Conservation (phyloP, 2,113 vertebrate genomes). For the Eupsittula cactorum region DNA sequence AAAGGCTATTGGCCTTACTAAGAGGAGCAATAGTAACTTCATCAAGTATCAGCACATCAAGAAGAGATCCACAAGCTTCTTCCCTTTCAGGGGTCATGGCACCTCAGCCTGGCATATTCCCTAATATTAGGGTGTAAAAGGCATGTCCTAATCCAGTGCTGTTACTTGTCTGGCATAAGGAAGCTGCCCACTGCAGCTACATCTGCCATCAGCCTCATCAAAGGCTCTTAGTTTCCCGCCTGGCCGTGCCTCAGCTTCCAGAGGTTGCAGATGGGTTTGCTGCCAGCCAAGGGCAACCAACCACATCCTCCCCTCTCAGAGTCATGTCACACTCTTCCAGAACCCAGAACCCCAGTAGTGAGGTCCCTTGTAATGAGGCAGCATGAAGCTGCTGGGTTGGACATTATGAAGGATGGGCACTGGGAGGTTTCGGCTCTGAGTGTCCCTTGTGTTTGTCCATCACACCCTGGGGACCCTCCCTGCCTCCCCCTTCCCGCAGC, state of each 20-base stretch:
- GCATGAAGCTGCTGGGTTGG: background rate
- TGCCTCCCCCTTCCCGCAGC: background rate
- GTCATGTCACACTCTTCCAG: accelerated
- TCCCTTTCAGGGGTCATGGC: background rate
- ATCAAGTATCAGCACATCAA: background rate
- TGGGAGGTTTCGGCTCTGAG: background rate
- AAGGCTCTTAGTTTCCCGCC: background rate
- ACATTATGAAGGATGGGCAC: accelerated
- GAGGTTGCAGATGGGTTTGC: background rate
- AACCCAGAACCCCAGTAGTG: background rate
- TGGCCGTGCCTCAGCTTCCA: background rate
- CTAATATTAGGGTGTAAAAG: background rate
- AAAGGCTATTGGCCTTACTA: background rate
- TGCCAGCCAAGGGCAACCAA: background rate
- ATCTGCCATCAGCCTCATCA: background rate
- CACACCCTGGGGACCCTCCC: background rate
- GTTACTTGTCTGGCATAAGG: background rate
- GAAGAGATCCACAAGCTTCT: background rate
- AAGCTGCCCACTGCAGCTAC: background rate
- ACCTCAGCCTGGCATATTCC: background rate
- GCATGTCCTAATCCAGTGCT: background rate
- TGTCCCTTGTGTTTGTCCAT: too few species aligned
- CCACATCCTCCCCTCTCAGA: background rate
- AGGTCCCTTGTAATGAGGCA: background rate
- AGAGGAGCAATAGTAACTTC: background rate